These are phyloP conservation scores for Stegana nigrithorax DNA, from an alignment of 2,888 invertebrate species.

Conservation along the genomic window DNA sequence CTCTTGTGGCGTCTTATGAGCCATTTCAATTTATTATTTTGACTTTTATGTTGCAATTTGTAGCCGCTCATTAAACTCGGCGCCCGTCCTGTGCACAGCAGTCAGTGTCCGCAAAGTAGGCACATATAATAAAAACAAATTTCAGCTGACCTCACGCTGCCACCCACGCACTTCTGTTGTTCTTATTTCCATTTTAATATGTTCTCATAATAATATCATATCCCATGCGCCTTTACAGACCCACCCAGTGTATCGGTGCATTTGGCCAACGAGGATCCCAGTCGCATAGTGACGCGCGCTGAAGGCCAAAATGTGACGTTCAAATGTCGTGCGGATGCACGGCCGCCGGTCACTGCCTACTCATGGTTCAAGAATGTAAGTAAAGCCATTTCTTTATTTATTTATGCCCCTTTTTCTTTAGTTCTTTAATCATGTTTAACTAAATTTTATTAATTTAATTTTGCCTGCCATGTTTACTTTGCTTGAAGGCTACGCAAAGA, in stretches of 20 bases:
- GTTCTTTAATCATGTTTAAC: slow-evolving; percentile 4
- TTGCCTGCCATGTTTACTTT: too few relatives aligned
- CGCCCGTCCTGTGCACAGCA: slow-evolving; percentile 15
- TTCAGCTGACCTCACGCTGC: too few relatives aligned
- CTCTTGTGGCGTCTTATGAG: slow-evolving; percentile 47
- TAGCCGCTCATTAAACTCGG: slow-evolving; percentile 56
- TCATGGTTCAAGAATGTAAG: slow-evolving; percentile 87
- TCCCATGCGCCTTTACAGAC: slow-evolving; percentile 72
- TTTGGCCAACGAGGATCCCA: slow-evolving; percentile 75
- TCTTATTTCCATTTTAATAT: slow-evolving; percentile 8
- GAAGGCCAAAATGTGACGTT: slow-evolving; percentile 85
- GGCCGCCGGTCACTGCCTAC: slow-evolving; percentile 79
- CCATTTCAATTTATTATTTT: slow-evolving; percentile 63
- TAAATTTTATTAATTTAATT: not conserved
- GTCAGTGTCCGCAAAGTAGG: not conserved
- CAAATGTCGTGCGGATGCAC: slow-evolving; percentile 82
- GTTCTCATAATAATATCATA: slow-evolving; percentile 5
- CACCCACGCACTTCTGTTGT: not conserved
- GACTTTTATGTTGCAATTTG: slow-evolving; percentile 61
- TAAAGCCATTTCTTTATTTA: slow-evolving; percentile 39
- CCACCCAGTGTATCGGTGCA: slow-evolving; percentile 81
- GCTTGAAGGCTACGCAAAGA: too few relatives aligned
- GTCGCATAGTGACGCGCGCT: slow-evolving; percentile 71
- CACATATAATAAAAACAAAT: not conserved
- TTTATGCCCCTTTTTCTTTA: not conserved